Conservation (phyloP, 2,888 invertebrate genomes). For the Nesidiocoris tenuis region DNA sequence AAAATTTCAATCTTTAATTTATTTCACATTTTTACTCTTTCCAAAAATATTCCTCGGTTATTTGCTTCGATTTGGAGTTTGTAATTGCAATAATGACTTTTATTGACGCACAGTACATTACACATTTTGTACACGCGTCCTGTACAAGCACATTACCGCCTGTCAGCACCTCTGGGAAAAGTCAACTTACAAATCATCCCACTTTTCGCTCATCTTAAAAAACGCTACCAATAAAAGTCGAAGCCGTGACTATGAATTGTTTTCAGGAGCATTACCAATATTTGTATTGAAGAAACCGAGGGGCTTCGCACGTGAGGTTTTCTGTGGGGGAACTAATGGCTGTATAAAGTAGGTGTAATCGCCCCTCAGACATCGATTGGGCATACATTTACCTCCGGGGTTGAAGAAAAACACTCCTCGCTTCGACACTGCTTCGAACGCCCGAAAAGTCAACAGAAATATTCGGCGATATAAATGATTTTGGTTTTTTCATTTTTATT, state of each 20-base stretch:
- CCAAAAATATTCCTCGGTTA: no score
- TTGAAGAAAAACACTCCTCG: neutral
- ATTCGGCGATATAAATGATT: no score
- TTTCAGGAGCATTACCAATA: neutral
- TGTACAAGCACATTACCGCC: neutral
- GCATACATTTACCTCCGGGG: slow-evolving; percentile 14
- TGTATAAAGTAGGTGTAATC: slow-evolving; percentile 15
- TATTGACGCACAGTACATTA: neutral
- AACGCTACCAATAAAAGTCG: no score
- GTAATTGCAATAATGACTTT: no score
- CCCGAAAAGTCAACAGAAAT: no score
- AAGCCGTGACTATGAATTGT: neutral
- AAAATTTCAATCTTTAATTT: no score
- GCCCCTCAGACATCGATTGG: slow-evolving; percentile 23
- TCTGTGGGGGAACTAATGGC: neutral
- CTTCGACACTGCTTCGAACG: no score
- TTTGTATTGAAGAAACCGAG: neutral
- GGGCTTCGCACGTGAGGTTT: slow-evolving; percentile 6
- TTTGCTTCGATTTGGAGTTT: no score
- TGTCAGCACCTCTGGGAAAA: neutral
- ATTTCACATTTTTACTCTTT: no score
- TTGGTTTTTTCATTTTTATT: no score
- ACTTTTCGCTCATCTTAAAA: no score
- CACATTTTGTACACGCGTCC: neutral
- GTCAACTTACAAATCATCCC: neutral